phyloP scores from a whole-genome alignment of 2,888 invertebrate species.

The Tipula lateralis region DNA sequence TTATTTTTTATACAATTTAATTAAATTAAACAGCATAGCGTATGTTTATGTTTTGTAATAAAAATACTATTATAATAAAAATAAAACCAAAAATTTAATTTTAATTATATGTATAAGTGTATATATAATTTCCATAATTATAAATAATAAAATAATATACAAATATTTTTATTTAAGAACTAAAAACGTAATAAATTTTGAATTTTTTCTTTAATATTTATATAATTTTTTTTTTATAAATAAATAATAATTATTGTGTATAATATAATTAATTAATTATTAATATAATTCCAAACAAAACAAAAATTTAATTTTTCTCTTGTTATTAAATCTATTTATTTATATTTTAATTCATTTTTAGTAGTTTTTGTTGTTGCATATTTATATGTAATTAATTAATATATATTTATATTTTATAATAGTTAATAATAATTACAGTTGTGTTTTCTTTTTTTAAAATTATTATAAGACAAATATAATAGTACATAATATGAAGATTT shows the following conservation, averaged over 20 bases:
- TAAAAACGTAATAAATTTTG: neutral
- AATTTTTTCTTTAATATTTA: neutral
- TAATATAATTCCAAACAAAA: neutral
- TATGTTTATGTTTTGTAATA: neutral
- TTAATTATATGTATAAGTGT: neutral
- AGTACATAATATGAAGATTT: neutral
- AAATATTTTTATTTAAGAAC: neutral
- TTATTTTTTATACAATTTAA: neutral
- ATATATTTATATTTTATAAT: neutral
- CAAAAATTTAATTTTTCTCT: conserved; percentile 14
- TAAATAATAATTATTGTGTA: neutral
- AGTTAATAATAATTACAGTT: neutral
- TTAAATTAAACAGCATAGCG: neutral
- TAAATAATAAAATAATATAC: neutral
- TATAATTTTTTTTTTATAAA: neutral
- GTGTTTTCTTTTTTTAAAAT: neutral
- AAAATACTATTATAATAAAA: neutral
- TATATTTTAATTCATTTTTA: neutral
- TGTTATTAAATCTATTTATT: conserved; percentile 2
- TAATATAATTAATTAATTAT: neutral
- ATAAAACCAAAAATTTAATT: neutral
- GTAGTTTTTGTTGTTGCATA: neutral
- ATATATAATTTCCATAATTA: neutral
- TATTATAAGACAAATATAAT: neutral
- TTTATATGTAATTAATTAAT: neutral